Conservation (phyloP, 2,888 invertebrate genomes). For the Creontiades dilutus region DNA sequence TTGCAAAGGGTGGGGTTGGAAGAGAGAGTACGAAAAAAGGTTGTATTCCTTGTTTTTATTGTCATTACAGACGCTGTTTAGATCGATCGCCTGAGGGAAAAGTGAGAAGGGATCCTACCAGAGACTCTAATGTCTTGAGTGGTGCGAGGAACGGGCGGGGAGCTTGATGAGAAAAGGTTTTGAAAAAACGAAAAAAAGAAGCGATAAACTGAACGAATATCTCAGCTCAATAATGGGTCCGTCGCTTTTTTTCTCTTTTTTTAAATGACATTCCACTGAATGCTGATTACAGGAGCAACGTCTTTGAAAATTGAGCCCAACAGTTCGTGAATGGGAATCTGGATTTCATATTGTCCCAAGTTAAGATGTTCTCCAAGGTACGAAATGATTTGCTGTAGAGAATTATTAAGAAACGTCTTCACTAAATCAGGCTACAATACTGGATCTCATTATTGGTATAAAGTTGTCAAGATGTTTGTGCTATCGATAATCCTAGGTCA, state of each 20-base stretch:
- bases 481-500: no score
- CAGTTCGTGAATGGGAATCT: neutral
- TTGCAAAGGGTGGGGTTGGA: neutral
- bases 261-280: conserved; percentile 11
- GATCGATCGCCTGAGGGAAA: conserved; percentile 63
- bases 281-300: conserved; percentile 3
- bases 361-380: neutral
- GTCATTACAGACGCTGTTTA: conserved; percentile 68
- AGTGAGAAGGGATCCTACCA: conserved; percentile 61
- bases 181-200: conserved; percentile 29
- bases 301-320: conserved; percentile 30
- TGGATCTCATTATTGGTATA: no score
- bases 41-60: conserved; percentile 71
- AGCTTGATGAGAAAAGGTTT: neutral
- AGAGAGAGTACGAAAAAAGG: conserved; percentile 41
- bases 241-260: no score
- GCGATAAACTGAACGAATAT: conserved; percentile 36
- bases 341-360: neutral
- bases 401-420: no score
- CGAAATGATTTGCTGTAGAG: no score
- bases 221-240: conserved; percentile 26
- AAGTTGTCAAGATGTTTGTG: no score
- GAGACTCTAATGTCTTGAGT: conserved; percentile 64
- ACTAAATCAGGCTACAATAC: no score
- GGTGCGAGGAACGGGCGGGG: conserved; percentile 38